Evolutionary conservation across 2,797 vertebrate genomes (phyloP).

Genomic region (Poecile montanus): DNA sequence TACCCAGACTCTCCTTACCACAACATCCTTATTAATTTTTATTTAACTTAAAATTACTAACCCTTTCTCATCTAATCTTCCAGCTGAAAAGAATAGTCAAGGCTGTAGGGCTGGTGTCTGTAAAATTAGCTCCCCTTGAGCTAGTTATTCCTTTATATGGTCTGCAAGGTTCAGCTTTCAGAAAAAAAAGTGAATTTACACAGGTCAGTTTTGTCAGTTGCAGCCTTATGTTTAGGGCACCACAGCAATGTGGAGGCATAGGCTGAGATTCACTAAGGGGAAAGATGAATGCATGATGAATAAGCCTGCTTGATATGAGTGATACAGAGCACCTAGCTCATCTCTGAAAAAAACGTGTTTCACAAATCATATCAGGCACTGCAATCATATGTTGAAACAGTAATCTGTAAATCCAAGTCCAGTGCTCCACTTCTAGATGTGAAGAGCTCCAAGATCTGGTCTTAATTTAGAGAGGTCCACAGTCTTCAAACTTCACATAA

Average conservation of each 20-base stretch:
- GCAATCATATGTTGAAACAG: neutral
- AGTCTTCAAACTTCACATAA: accelerated
- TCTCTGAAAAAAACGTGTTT: neutral
- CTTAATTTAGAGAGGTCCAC: neutral
- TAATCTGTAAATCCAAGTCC: neutral
- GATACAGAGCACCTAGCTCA: neutral
- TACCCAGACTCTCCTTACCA: neutral
- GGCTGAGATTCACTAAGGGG: neutral
- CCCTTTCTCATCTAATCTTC: neutral
- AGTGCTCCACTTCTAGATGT: neutral
- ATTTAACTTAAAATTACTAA: neutral
- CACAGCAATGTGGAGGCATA: neutral
- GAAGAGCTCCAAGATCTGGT: neutral
- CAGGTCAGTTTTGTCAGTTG: neutral
- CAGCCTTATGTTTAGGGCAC: neutral
- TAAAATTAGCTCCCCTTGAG: neutral
- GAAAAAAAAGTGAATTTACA: neutral
- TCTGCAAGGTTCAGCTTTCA: neutral
- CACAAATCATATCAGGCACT: neutral
- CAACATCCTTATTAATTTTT: neutral
- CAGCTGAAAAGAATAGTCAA: neutral
- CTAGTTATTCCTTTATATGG: neutral
- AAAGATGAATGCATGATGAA: neutral
- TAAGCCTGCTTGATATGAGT: neutral
- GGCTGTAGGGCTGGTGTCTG: neutral